phyloP scores from a whole-genome alignment of 2,113 vertebrate species.

The Lepus timidus region DNA sequence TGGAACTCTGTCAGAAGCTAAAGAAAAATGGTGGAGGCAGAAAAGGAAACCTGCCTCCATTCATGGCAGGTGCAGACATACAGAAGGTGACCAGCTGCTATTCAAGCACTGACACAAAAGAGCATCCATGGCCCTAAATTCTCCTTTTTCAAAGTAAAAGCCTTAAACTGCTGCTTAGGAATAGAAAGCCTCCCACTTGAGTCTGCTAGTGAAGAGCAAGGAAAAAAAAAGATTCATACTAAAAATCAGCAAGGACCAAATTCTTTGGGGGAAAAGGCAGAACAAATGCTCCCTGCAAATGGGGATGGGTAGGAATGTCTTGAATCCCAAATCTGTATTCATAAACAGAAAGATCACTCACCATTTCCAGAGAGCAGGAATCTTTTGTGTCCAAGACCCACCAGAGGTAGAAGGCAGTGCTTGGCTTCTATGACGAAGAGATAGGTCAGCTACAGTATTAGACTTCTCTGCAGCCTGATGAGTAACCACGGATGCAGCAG shows the following conservation, averaged over 20 bases:
- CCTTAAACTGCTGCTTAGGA: background rate
- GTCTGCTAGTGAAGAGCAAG: background rate
- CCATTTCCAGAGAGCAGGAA: background rate
- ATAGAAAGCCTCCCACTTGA: background rate
- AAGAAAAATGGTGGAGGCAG: background rate
- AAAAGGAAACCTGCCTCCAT: background rate
- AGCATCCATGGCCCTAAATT: background rate
- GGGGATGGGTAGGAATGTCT: background rate
- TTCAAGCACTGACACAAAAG: background rate
- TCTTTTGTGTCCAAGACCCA: background rate
- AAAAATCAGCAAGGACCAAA: background rate
- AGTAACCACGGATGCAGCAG: background rate
- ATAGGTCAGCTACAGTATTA: too few relatives aligned
- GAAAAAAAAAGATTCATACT: background rate
- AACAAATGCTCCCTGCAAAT: background rate
- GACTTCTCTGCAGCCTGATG: background rate
- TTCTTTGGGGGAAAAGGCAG: background rate
- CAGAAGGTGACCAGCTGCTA: background rate
- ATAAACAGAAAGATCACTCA: background rate
- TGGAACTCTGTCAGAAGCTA: fast-evolving
- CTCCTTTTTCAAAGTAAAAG: background rate
- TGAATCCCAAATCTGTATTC: background rate
- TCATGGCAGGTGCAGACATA: background rate
- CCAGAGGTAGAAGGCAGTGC: background rate
- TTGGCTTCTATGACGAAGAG: background rate